A percentile compares a stretch with the other conserved stretches of the same genome.
Evolutionary conservation across 37 sponge, comb jelly and placozoan genomes (phyloP).

Genomic region (Chondrilla cf. caribensis): DNA sequence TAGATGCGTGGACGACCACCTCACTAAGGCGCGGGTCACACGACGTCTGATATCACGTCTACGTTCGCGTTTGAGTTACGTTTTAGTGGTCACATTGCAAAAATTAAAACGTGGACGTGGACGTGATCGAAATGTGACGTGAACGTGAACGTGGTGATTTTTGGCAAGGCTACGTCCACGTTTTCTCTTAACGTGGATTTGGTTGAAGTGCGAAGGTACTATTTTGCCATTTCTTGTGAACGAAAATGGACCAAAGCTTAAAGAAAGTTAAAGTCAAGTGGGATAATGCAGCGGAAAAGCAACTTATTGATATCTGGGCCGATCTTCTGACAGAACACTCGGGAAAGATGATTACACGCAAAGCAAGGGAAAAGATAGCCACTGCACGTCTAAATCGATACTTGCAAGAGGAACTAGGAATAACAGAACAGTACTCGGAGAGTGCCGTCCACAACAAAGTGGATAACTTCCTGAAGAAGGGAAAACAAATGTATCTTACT

Average conservation of each 20-base stretch:
- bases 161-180: conserved; percentile 4
- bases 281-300: background rate
- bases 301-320: conserved; percentile 14
- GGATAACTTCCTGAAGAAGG: background rate
- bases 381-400: background rate
- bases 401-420: background rate
- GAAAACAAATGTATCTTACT: background rate
- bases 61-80: background rate
- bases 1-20: too few species aligned
- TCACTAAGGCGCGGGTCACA: background rate
- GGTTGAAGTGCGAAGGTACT: background rate
- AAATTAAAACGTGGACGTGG: background rate
- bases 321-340: background rate
- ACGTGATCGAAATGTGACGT: background rate
- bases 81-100: conserved; percentile 4
- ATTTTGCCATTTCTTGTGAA: background rate
- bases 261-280: background rate
- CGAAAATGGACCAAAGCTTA: background rate
- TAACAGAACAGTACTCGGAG: background rate
- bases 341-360: background rate
- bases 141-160: background rate
- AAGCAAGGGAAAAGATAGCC: background rate
- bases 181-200: background rate
- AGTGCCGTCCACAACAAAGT: background rate
- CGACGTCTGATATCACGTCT: background rate